These are phyloP conservation scores for Beroe forskalii DNA, from an alignment of 37 sponge, comb jelly and placozoan species.

Conservation along the genomic window DNA sequence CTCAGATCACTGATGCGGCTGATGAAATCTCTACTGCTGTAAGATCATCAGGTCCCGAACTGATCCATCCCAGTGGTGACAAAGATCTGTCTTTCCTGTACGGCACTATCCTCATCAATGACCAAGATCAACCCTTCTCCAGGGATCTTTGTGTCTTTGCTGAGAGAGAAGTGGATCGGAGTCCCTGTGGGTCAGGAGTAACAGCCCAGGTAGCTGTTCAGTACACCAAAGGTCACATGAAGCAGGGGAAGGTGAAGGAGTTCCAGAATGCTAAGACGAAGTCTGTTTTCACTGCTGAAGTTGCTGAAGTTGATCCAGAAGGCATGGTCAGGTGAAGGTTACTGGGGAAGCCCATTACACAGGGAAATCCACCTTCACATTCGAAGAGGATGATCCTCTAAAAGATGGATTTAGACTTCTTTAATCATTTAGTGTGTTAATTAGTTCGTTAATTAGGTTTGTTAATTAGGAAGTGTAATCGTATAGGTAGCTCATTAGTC, in stretches of 20 bases:
- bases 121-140: conserved; percentile 62
- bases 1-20: conserved; percentile 68
- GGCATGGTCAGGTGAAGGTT: conserved; percentile 77
- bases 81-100: conserved; percentile 80
- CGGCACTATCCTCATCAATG: conserved; percentile 80
- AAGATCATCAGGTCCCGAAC: conserved; percentile 15
- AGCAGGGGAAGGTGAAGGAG: conserved; percentile 65
- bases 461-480: too few relatives aligned
- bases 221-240: conserved; percentile 72
- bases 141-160: conserved; percentile 74
- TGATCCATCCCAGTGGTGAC: conserved; percentile 67
- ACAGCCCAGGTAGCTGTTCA: conserved; percentile 77
- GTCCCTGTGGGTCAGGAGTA: conserved; percentile 83
- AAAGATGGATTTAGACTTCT: conserved; percentile 70
- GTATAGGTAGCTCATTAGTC: too few relatives aligned
- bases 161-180: conserved; percentile 80
- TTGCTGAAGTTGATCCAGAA: conserved; percentile 55
- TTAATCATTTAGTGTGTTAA: too few relatives aligned
- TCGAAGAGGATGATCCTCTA: conserved; percentile 71
- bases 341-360: conserved; percentile 77
- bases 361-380: conserved; percentile 71
- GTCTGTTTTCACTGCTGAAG: conserved; percentile 73
- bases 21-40: conserved; percentile 61
- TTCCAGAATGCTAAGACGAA: conserved; percentile 66
- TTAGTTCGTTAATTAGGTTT: too few relatives aligned